Evolutionary conservation across 2,113 vertebrate genomes (phyloP), one percentile per base, ranked within the genome.

Genomic region (Rousettus leschenaultii): DNA sequence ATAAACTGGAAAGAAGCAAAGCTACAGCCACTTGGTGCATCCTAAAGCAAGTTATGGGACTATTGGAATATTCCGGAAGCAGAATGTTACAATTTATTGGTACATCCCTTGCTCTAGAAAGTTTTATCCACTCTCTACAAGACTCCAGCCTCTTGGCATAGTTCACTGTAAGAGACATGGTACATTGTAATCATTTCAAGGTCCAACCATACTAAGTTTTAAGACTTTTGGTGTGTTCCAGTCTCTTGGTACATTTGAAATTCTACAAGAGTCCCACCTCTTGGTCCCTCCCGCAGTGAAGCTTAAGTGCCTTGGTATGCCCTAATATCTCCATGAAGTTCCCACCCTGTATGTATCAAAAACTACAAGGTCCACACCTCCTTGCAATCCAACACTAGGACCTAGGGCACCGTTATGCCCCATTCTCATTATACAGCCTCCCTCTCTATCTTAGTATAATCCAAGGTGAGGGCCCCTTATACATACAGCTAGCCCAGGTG

Each of bases 91-190:
- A 80, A 79, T 53, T 75, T 91, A 43, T 61, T 68, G 66, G 51
- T 59, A 87, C 3, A 75, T n/a, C 40, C 40, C 40, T 92, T 92
- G 66, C 65, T 95, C 84, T 92, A 86, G 57, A 74, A 93, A 91
- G 55, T 87, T 94, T 89, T 57, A 74, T 35, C 48, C 28, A 63
- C 24, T 86, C 24, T 92, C 57, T 86, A 77, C 14, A 70, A 87
- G 35, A 35, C 59, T 8, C 45, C 48, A 66, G 57, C 35, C 61
- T 91, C 71, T 94, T 73, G 55, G 57, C 61, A 80, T 3, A 80
- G 78, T 80, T 85, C 40, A 68, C 16, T 74, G 21, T 40, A 90
- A 87, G 26, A 91, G 11, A 70, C 61, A 30, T 38, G 33, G 30
- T 86, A 89, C 18, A 35, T 35, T 90, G n/a, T 26, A 87, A 63